phyloP scores from a whole-genome alignment of 2,888 invertebrate species.

The Scotopteryx bipunctaria region DNA sequence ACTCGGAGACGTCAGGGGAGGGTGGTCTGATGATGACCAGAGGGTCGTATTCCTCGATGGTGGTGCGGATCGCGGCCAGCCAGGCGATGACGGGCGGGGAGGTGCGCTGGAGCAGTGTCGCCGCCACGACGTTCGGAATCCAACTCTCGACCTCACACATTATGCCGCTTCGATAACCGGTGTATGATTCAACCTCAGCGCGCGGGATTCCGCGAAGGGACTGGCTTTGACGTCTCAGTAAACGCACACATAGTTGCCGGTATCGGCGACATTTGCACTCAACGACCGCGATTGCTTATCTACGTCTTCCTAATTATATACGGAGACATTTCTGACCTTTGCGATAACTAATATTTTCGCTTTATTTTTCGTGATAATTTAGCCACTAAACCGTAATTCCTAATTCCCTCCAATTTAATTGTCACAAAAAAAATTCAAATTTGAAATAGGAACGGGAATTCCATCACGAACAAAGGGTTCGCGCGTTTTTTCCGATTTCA shows the following conservation, averaged over 20 bases:
- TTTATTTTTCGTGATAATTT: constrained; percentile 22
- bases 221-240: constrained; percentile 58
- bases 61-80: constrained; percentile 65
- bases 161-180: constrained; percentile 73
- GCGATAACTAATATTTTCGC: constrained; percentile 40
- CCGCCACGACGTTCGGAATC: constrained; percentile 78
- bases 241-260: constrained; percentile 35
- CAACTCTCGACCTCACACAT: constrained; percentile 79
- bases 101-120: constrained; percentile 67
- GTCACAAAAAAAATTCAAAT: not conserved
- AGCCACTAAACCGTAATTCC: no score
- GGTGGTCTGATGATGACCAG: constrained; percentile 56
- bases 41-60: constrained; percentile 76
- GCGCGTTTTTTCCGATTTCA: constrained; percentile 63
- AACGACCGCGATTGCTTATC: constrained; percentile 70
- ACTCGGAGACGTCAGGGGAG: constrained; percentile 45
- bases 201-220: constrained; percentile 72
- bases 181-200: constrained; percentile 70
- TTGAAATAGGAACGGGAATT: constrained; percentile 14
- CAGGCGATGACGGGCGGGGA: constrained; percentile 71
- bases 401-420: no score
- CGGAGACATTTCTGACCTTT: constrained; percentile 60
- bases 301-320: constrained; percentile 64
- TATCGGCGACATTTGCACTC: constrained; percentile 75
- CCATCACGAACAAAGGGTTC: constrained; percentile 40